Percentiles rank a stretch among this genome's conserved stretches.
Evolutionary conservation across 2,797 vertebrate species (phyloP).

Genomic region (Alauda arvensis): DNA sequence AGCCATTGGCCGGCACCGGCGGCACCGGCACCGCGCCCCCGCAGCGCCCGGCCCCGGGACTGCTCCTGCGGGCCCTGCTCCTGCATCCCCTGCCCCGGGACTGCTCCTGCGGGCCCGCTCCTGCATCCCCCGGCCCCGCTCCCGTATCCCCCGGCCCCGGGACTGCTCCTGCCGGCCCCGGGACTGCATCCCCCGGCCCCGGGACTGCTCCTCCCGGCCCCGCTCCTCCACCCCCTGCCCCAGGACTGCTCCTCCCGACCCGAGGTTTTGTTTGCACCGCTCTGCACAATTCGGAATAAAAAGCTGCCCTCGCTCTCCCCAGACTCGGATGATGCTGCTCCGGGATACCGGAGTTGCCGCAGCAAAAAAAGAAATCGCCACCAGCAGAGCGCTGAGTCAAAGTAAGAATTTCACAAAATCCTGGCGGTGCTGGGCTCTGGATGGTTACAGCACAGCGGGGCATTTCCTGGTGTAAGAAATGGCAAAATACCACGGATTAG

Average conservation of each 20-base stretch:
- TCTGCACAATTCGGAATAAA: not conserved
- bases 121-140: not conserved
- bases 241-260: not conserved
- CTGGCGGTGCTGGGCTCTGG: not conserved
- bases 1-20: slow-evolving; percentile 17
- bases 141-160: not conserved
- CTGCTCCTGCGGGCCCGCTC: no score
- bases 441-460: not conserved
- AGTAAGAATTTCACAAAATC: not conserved
- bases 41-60: not conserved
- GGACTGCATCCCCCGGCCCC: no score
- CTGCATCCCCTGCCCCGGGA: no score
- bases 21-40: not conserved
- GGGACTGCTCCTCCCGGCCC: not conserved
- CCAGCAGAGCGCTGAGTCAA: not conserved
- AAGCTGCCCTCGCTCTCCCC: not conserved
- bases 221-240: not conserved
- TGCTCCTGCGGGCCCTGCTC: no score
- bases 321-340: not conserved
- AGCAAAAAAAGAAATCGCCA: not conserved
- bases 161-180: no score
- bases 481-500: not conserved
- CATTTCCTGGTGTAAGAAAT: not conserved
- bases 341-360: not conserved
- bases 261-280: not conserved